Percentiles rank a stretch among this genome's conserved stretches.
Conservation (phyloP, 2,888 invertebrate genomes). For the Lithosia quadra region DNA sequence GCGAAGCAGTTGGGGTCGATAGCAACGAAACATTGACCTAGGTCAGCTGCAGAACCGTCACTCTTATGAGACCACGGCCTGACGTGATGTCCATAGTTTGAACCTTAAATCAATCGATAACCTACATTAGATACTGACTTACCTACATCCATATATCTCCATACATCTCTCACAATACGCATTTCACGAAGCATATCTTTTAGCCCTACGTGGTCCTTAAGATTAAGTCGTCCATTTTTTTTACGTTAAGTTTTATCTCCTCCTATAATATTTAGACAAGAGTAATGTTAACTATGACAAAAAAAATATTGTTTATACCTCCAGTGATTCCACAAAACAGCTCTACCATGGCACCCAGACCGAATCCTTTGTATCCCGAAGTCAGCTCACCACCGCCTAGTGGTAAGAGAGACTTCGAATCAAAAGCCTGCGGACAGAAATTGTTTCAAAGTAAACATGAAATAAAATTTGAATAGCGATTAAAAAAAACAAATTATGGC, state of each 20-base stretch:
- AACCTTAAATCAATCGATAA: constrained; percentile 11
- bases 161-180: too few species aligned
- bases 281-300: background rate
- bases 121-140: background rate
- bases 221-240: background rate
- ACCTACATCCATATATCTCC: background rate
- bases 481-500: background rate
- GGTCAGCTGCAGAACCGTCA: constrained; percentile 75
- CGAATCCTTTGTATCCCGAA: constrained; percentile 96
- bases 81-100: constrained; percentile 91
- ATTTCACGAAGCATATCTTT: background rate
- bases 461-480: background rate
- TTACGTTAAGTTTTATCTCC: background rate
- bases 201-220: background rate
- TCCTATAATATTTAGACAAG: background rate
- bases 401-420: constrained; percentile 89
- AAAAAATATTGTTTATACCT: constrained; percentile 71
- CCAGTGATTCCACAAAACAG: constrained; percentile 94
- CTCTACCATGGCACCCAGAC: constrained; percentile 94
- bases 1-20: constrained; percentile 24
- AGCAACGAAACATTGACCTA: constrained; percentile 25
- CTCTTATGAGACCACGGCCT: constrained; percentile 91
- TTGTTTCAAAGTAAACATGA: background rate
- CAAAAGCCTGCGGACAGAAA: constrained; percentile 80
- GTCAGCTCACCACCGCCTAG: constrained; percentile 91